These are phyloP conservation scores for Xylota segnis DNA, from an alignment of 2,888 invertebrate species.

Conservation along the genomic window DNA sequence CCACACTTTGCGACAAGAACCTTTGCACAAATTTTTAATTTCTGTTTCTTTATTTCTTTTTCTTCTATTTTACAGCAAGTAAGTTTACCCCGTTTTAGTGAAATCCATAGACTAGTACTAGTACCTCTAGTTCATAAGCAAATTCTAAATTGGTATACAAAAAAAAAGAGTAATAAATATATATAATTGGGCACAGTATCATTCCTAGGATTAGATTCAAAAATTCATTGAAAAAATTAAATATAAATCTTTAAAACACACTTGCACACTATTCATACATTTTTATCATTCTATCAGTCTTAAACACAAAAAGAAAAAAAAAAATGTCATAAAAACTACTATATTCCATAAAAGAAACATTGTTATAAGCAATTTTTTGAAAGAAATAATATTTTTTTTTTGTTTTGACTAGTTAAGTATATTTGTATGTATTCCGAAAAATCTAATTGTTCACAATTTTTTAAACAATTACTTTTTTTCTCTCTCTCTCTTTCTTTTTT, in stretches of 20 bases:
- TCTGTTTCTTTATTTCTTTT: conserved; percentile 79
- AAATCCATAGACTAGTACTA: conserved; percentile 51
- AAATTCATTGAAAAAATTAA: conserved; percentile 71
- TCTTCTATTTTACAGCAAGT: conserved; percentile 84
- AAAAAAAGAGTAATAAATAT: conserved; percentile 24
- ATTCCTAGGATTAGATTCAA: conserved; percentile 66
- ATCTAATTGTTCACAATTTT: conserved; percentile 61
- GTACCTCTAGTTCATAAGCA: conserved; percentile 58
- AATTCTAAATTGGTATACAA: conserved; percentile 66
- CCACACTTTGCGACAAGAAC: conserved; percentile 42
- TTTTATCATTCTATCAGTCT: conserved; percentile 76
- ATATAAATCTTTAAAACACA: conserved; percentile 50
- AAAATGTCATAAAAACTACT: conserved; percentile 67
- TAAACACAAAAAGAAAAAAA: conserved; percentile 17
- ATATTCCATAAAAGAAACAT: conserved; percentile 70
- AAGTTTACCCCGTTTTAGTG: conserved; percentile 79
- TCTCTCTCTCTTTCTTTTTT: conserved; percentile 78
- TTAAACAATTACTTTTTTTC: conserved; percentile 72
- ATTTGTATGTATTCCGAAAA: conserved; percentile 2
- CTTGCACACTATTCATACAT: conserved; percentile 54
- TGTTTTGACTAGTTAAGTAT: conserved; percentile 66
- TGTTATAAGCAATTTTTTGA: conserved; percentile 76
- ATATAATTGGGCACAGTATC: conserved; percentile 61
- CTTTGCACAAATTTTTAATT: conserved; percentile 66
- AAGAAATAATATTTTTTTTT: conserved; percentile 62